A percentile compares a stretch with the other conserved stretches of the same genome.
These are phyloP conservation scores for Spodoptera littoralis DNA, from an alignment of 2,888 invertebrate genomes.

Conservation along the genomic window DNA sequence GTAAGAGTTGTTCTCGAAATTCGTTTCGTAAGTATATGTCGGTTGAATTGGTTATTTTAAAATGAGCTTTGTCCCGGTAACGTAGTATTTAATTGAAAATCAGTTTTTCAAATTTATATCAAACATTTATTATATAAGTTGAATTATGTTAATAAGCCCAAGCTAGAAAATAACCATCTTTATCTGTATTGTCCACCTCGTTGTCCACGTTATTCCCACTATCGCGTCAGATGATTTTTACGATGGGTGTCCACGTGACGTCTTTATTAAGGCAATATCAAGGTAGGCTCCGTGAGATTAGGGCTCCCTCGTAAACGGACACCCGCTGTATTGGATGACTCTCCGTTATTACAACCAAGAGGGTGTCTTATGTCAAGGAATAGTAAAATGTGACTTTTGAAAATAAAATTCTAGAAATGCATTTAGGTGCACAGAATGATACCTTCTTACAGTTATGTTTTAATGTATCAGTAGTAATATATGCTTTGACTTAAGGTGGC, in stretches of 20 bases:
- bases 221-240: conserved; percentile 67
- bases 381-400: background rate
- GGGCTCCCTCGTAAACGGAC: conserved; percentile 77
- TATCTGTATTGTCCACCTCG: background rate
- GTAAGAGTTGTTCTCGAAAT: conserved; percentile 16
- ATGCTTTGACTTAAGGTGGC: too few relatives aligned
- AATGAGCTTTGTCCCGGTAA: too few relatives aligned
- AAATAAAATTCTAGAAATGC: too few relatives aligned
- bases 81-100: too few relatives aligned
- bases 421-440: too few relatives aligned
- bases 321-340: conserved; percentile 69
- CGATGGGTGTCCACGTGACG: conserved; percentile 71
- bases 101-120: too few relatives aligned
- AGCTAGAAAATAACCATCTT: too few relatives aligned
- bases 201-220: conserved; percentile 16
- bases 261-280: conserved; percentile 74
- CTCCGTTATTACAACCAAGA: conserved; percentile 46
- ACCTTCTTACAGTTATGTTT: too few relatives aligned
- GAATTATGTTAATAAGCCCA: too few relatives aligned
- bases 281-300: conserved; percentile 76
- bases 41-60: too few relatives aligned
- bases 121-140: too few relatives aligned
- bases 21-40: background rate
- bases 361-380: background rate
- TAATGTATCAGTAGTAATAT: too few relatives aligned